Percentiles rank a stretch among this genome's conserved stretches.
Conservation (phyloP, 1,140 invertebrate species). For the Drosophila littoralis region DNA sequence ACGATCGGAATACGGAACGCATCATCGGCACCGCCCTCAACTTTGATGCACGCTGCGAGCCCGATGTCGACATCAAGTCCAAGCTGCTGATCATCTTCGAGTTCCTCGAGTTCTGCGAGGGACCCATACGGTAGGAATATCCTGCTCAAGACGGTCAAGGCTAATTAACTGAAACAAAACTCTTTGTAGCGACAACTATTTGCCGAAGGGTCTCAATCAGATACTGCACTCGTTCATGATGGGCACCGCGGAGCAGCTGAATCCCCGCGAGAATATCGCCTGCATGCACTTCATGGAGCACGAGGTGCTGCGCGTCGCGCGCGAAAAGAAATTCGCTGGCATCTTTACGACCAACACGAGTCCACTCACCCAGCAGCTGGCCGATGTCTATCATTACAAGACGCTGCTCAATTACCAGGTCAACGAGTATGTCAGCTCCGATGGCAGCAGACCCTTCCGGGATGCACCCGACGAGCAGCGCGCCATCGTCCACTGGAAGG, state of each 20-base stretch:
- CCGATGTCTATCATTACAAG: slow-evolving; percentile 92
- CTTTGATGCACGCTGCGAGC: slow-evolving; percentile 92
- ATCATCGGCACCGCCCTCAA: slow-evolving; percentile 89
- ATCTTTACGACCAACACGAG: slow-evolving; percentile 95
- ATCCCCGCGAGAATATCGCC: slow-evolving; percentile 89
- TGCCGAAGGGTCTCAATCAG: slow-evolving; percentile 88
- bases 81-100: slow-evolving; percentile 90
- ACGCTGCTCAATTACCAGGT: slow-evolving; percentile 91
- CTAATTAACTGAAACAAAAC: background rate
- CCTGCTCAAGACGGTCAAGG: background rate
- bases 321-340: slow-evolving; percentile 87
- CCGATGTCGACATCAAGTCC: slow-evolving; percentile 88
- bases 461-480: slow-evolving; percentile 90
- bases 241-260: slow-evolving; percentile 88
- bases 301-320: slow-evolving; percentile 88
- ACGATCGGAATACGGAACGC: slow-evolving; percentile 69
- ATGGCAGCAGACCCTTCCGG: slow-evolving; percentile 90
- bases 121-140: slow-evolving; percentile 87
- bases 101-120: slow-evolving; percentile 91
- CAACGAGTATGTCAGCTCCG: slow-evolving; percentile 89
- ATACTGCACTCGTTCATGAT: slow-evolving; percentile 94
- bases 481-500: slow-evolving; percentile 91
- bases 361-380: slow-evolving; percentile 92
- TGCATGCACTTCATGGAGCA: slow-evolving; percentile 92
- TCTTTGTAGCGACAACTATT: slow-evolving; percentile 85